Evolutionary conservation across 1,140 invertebrate species (phyloP).

Genomic region (Drosophila mauritiana): DNA sequence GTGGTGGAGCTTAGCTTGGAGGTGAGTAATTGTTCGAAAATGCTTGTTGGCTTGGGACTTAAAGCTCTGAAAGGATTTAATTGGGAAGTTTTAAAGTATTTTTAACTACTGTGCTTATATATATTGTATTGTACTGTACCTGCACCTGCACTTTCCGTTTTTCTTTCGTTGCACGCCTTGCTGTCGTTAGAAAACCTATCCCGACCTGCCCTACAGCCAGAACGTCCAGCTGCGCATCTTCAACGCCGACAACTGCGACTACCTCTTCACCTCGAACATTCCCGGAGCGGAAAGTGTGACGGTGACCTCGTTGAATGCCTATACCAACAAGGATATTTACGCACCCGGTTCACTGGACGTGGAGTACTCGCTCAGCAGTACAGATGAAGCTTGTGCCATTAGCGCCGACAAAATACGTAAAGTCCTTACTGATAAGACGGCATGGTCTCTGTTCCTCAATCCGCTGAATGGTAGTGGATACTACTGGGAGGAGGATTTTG

Average conservation of each 20-base stretch:
- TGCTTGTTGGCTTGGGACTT: no score
- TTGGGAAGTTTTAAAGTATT: no score
- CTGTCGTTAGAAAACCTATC: conserved; percentile 86
- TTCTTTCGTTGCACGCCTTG: conserved; percentile 50
- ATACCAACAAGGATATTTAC: conserved; percentile 71
- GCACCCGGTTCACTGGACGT: background rate
- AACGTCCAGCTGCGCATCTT: conserved; percentile 89
- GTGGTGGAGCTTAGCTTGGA: conserved; percentile 92
- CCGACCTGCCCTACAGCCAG: conserved; percentile 86
- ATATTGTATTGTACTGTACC: conserved; percentile 15
- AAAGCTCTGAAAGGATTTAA: no score
- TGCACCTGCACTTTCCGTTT: conserved; percentile 15
- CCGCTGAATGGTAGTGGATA: conserved; percentile 15
- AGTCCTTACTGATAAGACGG: conserved; percentile 11
- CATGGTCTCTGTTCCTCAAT: conserved; percentile 85
- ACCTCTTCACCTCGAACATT: conserved; percentile 53
- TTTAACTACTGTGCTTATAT: background rate
- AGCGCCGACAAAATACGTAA: background rate
- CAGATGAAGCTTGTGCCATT: conserved; percentile 16
- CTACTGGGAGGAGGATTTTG: conserved; percentile 54
- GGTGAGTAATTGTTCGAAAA: conserved; percentile 65
- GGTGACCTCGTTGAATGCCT: conserved; percentile 71
- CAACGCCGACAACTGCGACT: conserved; percentile 87
- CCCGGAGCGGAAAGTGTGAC: conserved; percentile 16
- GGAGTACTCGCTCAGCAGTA: conserved; percentile 15